These are phyloP conservation scores for Eulemur coronatus DNA, from an alignment of 2,797 vertebrate species.

Conservation along the genomic window DNA sequence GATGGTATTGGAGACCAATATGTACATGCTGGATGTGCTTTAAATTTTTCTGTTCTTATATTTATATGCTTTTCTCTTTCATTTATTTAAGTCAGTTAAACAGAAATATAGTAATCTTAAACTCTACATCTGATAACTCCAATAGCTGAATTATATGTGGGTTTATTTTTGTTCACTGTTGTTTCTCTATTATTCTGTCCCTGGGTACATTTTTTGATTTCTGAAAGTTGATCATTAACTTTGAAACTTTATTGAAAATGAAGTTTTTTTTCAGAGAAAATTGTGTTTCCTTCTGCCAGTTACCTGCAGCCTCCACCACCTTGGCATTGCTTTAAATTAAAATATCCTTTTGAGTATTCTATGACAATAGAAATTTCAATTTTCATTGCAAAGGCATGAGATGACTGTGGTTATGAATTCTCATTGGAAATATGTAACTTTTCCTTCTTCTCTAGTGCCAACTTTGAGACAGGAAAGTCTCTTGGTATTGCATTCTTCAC, in stretches of 20 bases:
- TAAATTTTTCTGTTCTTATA: neutral
- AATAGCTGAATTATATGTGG: neutral
- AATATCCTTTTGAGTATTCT: constrained; percentile 21
- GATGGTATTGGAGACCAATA: neutral
- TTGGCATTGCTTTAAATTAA: constrained; percentile 43
- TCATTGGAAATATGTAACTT: constrained; percentile 9
- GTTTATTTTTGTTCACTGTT: neutral
- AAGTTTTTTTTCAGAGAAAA: neutral
- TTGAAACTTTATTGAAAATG: neutral
- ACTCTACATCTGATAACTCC: neutral
- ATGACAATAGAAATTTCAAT: constrained; percentile 42
- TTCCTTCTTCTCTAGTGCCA: neutral
- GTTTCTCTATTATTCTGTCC: neutral
- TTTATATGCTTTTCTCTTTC: neutral
- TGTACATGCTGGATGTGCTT: neutral
- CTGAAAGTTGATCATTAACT: constrained; percentile 7
- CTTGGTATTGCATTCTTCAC: neutral
- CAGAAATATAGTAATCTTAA: neutral
- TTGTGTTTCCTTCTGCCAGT: neutral
- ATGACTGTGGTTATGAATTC: neutral
- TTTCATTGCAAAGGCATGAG: constrained; percentile 13
- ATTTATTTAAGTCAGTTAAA: neutral
- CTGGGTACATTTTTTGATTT: neutral
- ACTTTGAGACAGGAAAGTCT: neutral
- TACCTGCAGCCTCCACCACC: neutral